Conservation (phyloP, 1,140 invertebrate genomes). For the Aphis gossypii region DNA sequence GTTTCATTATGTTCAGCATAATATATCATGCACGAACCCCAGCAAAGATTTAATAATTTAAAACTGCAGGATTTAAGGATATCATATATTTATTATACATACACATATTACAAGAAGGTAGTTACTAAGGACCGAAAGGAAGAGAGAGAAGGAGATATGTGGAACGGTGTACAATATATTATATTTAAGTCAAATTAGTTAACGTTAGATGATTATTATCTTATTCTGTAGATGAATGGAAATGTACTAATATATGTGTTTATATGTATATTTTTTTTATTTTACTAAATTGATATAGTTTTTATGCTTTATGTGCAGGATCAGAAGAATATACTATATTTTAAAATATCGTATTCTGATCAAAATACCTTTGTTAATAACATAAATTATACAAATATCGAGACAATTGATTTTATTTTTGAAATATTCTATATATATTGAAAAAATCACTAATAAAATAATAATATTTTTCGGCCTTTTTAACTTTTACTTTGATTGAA, state of each 20-base stretch:
- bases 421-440: too few species aligned
- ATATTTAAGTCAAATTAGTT: not conserved
- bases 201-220: not conserved
- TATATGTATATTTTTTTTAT: not conserved
- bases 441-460: too few species aligned
- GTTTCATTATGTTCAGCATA: not conserved
- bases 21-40: too few species aligned
- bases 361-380: not conserved
- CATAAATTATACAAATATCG: too few species aligned
- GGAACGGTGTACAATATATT: not conserved
- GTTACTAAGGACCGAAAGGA: too few species aligned
- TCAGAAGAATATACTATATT: not conserved
- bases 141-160: not conserved
- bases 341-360: not conserved
- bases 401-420: too few species aligned
- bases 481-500: too few species aligned
- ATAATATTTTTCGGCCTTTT: too few species aligned
- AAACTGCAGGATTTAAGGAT: not conserved
- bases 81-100: too few species aligned
- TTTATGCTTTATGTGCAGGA: not conserved
- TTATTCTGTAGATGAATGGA: not conserved
- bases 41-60: not conserved
- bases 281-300: not conserved
- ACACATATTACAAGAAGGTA: too few species aligned
- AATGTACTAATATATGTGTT: not conserved